Percentiles rank a stretch among this genome's conserved stretches.
Evolutionary conservation across 2,113 vertebrate genomes (phyloP).

Genomic region (Sturnira hondurensis): DNA sequence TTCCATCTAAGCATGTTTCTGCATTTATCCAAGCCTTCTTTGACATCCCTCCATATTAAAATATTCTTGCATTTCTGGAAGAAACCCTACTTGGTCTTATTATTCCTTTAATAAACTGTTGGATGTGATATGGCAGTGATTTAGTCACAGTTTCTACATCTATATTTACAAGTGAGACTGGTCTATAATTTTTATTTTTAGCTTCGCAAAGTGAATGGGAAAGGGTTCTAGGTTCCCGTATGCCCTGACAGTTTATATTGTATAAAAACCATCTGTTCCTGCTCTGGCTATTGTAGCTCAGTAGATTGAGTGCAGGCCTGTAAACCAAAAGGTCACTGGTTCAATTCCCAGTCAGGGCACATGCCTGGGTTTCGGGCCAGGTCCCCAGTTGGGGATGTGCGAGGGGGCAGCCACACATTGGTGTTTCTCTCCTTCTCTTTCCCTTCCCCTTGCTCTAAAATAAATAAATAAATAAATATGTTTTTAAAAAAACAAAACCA

Average conservation of each 20-base stretch:
- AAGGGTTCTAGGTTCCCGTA: neutral
- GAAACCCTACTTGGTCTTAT: neutral
- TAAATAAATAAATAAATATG: too few relatives aligned
- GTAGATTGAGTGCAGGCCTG: too few relatives aligned
- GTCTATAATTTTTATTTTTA: neutral
- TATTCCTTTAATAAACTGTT: neutral
- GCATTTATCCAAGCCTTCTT: neutral
- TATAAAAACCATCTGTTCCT: neutral
- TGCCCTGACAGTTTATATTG: neutral
- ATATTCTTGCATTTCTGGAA: neutral
- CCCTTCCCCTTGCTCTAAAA: too few relatives aligned
- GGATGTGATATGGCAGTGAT: neutral
- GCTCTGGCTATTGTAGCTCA: too few relatives aligned
- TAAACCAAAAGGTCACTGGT: too few relatives aligned
- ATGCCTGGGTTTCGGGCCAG: too few relatives aligned
- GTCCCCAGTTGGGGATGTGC: too few relatives aligned
- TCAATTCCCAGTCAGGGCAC: too few relatives aligned
- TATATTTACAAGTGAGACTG: neutral
- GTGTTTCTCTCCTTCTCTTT: too few relatives aligned
- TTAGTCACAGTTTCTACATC: neutral
- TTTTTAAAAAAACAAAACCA: neutral
- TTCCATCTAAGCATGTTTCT: neutral
- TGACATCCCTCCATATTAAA: neutral
- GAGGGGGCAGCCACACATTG: too few relatives aligned
- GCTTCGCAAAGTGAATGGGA: neutral